Percentiles rank a stretch among this genome's conserved stretches.
These are phyloP conservation scores for Pomacea canaliculata DNA, from an alignment of 2,888 invertebrate species.

Conservation along the genomic window DNA sequence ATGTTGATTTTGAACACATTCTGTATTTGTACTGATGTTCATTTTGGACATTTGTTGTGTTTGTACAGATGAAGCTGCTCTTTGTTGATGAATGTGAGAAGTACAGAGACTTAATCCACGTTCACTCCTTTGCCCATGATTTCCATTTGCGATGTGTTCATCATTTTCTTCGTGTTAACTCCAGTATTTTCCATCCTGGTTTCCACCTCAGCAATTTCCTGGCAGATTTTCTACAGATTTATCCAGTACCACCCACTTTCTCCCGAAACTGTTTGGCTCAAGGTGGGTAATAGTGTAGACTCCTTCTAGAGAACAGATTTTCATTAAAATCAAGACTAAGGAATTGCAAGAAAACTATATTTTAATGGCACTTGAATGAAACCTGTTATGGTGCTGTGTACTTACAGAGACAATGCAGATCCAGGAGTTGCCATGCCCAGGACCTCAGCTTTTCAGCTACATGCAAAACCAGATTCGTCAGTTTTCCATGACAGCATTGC, in stretches of 20 bases:
- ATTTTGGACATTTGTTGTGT: not conserved
- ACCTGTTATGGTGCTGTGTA: not conserved
- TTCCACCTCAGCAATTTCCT: constrained; percentile 82
- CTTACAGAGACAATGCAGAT: constrained; percentile 74
- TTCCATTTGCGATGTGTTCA: constrained; percentile 80
- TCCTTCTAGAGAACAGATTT: too few species aligned
- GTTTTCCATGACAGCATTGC: constrained; percentile 78
- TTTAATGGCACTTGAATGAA: too few species aligned
- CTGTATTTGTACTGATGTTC: too few species aligned
- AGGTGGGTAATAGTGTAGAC: constrained; percentile 70
- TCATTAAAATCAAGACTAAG: too few species aligned
- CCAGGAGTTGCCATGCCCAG: constrained; percentile 76
- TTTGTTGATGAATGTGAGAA: constrained; percentile 74
- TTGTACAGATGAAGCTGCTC: constrained; percentile 49
- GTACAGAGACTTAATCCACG: constrained; percentile 80
- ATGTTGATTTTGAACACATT: too few species aligned
- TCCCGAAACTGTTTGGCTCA: constrained; percentile 81
- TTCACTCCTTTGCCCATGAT: constrained; percentile 84
- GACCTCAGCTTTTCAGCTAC: constrained; percentile 79
- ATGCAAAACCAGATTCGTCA: constrained; percentile 78
- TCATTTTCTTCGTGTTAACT: constrained; percentile 75
- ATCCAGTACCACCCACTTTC: constrained; percentile 82
- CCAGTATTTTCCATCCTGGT: constrained; percentile 68
- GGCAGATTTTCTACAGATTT: constrained; percentile 83
- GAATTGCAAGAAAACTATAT: too few species aligned